Conservation (phyloP, 2,888 invertebrate species). For the Apomyelois bistriatella region DNA sequence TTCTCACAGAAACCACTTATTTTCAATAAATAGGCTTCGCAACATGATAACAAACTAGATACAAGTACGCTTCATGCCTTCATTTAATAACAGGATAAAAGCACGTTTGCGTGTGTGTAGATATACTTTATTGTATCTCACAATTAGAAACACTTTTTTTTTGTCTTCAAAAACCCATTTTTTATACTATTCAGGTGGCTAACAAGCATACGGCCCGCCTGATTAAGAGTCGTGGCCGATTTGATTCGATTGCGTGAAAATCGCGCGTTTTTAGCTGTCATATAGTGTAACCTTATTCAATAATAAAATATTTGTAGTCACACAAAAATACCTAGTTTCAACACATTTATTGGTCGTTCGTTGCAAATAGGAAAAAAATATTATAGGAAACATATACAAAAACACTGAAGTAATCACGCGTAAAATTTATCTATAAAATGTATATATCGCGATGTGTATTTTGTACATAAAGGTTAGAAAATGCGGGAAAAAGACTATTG, state of each 20-base stretch:
- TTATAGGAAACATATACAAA: conserved; percentile 14
- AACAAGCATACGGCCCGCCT: too few relatives aligned
- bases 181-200: too few relatives aligned
- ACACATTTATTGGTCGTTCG: conserved; percentile 3
- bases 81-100: too few relatives aligned
- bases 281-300: not conserved
- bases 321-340: conserved; percentile 3
- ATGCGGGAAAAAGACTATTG: conserved; percentile 56
- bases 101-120: too few relatives aligned
- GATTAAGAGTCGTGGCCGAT: too few relatives aligned
- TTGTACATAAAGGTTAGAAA: conserved; percentile 58
- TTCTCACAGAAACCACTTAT: too few relatives aligned
- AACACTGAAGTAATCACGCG: conserved; percentile 16
- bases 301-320: conserved; percentile 3
- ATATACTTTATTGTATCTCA: too few relatives aligned
- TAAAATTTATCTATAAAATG: conserved; percentile 16
- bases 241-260: not conserved
- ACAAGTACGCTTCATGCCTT: too few relatives aligned
- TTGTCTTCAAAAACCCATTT: too few relatives aligned
- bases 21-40: too few relatives aligned
- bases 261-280: not conserved
- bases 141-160: too few relatives aligned
- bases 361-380: not conserved
- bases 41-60: too few relatives aligned
- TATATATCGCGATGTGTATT: conserved; percentile 42